phyloP scores from a whole-genome alignment of 2,888 invertebrate species.

The Latrodectus elegans region DNA sequence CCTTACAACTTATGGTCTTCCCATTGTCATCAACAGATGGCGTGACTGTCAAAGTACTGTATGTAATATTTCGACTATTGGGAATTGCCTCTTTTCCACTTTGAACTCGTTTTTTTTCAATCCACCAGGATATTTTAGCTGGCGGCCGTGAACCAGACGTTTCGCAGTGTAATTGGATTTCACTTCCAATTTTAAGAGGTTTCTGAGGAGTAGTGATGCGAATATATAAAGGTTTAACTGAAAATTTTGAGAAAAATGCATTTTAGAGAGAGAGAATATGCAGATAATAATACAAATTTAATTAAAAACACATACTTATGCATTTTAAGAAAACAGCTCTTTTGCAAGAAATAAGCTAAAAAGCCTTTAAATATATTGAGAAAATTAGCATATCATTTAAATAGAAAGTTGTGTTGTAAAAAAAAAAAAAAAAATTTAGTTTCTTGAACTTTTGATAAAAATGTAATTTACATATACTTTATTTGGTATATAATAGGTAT shows the following conservation, averaged over 20 bases:
- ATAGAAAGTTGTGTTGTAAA: no score
- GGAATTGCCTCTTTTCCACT: constrained; percentile 69
- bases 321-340: no score
- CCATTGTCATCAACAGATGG: constrained; percentile 72
- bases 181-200: constrained; percentile 68
- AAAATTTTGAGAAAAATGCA: background rate
- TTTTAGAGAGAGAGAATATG: background rate
- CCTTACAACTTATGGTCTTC: constrained; percentile 71
- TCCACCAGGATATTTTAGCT: constrained; percentile 71
- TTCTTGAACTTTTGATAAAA: no score
- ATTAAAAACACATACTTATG: background rate
- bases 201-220: constrained; percentile 66
- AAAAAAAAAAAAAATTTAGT: no score
- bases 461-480: no score
- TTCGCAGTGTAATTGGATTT: constrained; percentile 69
- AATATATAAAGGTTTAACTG: constrained; percentile 69
- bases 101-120: constrained; percentile 68
- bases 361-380: no score
- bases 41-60: constrained; percentile 70
- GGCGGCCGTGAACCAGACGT: constrained; percentile 71
- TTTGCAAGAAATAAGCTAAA: no score
- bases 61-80: constrained; percentile 71
- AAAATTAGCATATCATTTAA: no score
- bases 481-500: no score
- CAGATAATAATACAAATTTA: background rate